Base-by-base conservation (phyloP, 2,113 vertebrate species). In the Etia nguti region DNA sequence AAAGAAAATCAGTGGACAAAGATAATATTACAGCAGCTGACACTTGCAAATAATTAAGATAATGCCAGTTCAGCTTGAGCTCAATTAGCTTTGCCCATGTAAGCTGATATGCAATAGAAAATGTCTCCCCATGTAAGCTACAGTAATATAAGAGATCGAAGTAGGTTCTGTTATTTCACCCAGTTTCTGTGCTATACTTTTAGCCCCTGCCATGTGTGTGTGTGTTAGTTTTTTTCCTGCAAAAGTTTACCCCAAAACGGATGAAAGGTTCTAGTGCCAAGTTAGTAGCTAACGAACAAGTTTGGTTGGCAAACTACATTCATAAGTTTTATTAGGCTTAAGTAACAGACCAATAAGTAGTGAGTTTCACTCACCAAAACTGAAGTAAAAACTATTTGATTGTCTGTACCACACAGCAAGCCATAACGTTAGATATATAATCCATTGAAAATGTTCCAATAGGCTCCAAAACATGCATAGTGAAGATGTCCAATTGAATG, bases 51-150 rank as follows among this genome's bases (percentile, higher is more conserved):
- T 50, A 62, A 87, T 70, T 54, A 10, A 79, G 77, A 87, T 79
- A 81, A 87, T 79, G 75, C 48, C 24, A 41, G 20, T 56, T 86
- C 29, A 52, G 52, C 68, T 86, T 88, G 73, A 87, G 88, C 84
- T 90, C 62, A 70, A 20, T 82, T 73, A 29, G 54, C 46, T 82
- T 60, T 79, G 26, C 22, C 43, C 24, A 11, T 34, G 41, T 85
- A 46, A 82, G 79, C 79, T 48, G 48, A 77, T 55, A 22, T 10
- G 26, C 65, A 88, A 68, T 24, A 10, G 36, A 80, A 85, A 83
- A 83, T 26, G 11, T 31, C 34, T 43, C 26, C 12, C 8, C 12
- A 4, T 9, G 22, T 50, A 75, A 68, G n/a, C 26, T 57, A 41
- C 36, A 87, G 38, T 70, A 70, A 15, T 5, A 70, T 70, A 43